A percentile compares a stretch with the other conserved stretches of the same genome.
Evolutionary conservation across 2,888 invertebrate genomes (phyloP).

Genomic region (Bimastos eiseni): DNA sequence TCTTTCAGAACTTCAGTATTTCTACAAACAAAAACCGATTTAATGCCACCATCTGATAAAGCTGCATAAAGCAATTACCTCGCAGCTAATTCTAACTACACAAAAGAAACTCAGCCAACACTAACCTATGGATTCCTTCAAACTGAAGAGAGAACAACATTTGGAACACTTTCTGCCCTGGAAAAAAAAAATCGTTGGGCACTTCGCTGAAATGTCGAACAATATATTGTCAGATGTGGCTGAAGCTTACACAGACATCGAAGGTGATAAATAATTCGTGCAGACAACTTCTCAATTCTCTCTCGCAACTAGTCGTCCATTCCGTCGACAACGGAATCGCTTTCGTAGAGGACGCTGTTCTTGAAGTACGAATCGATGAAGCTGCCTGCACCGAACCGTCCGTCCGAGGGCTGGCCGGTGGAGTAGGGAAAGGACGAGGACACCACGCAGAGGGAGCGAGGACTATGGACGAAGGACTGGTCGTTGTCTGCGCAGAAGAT

Average conservation of each 20-base stretch:
- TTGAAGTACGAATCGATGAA: slow-evolving; percentile 28
- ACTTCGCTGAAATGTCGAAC: neutral
- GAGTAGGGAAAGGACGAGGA: slow-evolving; percentile 27
- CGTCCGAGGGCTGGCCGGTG: neutral
- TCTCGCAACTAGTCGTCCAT: neutral
- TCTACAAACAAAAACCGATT: neutral
- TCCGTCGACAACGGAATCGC: neutral
- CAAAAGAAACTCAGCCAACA: neutral
- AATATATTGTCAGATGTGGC: no score
- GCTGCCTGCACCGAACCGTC: neutral
- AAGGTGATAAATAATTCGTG: neutral
- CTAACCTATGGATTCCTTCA: neutral
- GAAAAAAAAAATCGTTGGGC: neutral
- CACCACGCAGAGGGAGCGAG: slow-evolving; percentile 9
- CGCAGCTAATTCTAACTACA: neutral
- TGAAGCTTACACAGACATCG: neutral
- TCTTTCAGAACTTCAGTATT: neutral
- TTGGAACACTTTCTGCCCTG: neutral
- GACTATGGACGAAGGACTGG: neutral
- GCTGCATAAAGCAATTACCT: neutral
- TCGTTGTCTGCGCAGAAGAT: neutral
- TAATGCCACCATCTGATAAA: neutral
- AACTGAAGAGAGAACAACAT: neutral
- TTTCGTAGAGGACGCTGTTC: neutral
- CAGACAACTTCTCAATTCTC: neutral